Percentiles rank a stretch among this genome's conserved stretches.
Conservation (phyloP, 2,113 vertebrate species). For the Gymnorhina tibicen region DNA sequence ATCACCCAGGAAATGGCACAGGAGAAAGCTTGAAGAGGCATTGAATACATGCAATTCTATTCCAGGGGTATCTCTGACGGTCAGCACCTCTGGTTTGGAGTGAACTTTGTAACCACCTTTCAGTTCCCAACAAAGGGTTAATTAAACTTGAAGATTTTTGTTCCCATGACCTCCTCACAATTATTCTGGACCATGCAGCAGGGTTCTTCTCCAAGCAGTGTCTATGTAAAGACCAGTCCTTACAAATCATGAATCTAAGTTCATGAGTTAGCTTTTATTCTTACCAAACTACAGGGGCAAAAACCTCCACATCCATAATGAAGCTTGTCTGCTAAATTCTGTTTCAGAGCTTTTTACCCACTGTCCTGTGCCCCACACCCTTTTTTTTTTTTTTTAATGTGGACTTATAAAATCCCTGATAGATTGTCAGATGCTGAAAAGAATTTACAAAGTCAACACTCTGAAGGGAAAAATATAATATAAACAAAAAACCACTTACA, state of each 20-base stretch:
- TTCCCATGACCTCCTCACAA: neutral
- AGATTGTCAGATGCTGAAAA: neutral
- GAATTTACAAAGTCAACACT: neutral
- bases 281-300: neutral
- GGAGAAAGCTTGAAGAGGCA: neutral
- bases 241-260: neutral
- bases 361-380: accelerated
- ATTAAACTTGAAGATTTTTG: neutral
- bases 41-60: neutral
- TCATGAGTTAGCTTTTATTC: neutral
- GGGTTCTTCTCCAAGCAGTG: neutral
- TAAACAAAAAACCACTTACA: neutral
- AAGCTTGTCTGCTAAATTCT: neutral
- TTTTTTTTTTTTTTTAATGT: neutral
- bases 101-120: neutral
- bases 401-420: neutral
- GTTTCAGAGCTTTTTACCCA: neutral
- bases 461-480: neutral
- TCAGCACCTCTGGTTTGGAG: neutral
- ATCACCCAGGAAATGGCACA: neutral
- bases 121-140: neutral
- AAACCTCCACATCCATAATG: neutral
- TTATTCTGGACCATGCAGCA: neutral
- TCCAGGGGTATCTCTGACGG: accelerated
- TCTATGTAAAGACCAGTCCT: neutral